Evolutionary conservation across 2,888 invertebrate species (phyloP).

Genomic region (Mythimna ferrago): DNA sequence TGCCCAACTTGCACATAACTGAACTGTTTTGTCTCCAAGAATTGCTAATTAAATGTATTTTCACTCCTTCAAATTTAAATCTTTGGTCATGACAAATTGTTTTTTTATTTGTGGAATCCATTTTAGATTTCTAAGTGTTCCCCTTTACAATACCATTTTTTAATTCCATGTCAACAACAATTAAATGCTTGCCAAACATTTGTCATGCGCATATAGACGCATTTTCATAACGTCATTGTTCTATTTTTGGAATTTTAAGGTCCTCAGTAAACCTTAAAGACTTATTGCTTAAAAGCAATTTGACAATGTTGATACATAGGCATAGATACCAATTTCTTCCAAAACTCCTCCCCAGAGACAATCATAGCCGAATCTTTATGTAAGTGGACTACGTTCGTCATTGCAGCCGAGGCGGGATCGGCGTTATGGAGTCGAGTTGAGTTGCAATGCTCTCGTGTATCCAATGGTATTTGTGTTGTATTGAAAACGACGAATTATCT

Average conservation of each 20-base stretch:
- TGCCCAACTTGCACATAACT: conserved; percentile 12
- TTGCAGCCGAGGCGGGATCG: neutral
- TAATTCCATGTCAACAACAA: conserved; percentile 10
- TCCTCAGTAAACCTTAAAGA: too few species aligned
- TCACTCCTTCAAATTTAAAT: neutral
- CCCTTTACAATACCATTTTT: too few species aligned
- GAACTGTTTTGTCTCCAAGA: conserved; percentile 7
- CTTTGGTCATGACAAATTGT: neutral
- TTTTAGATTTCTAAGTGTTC: too few species aligned
- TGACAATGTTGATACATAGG: neutral
- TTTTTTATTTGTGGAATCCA: neutral
- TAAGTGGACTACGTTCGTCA: neutral
- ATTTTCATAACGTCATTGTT: neutral
- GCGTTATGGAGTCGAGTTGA: neutral
- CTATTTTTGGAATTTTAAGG: neutral
- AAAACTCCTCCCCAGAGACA: neutral
- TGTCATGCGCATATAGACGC: neutral
- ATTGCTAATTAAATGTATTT: neutral
- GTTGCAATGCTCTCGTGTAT: too few species aligned
- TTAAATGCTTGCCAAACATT: conserved; percentile 12
- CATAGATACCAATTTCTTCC: neutral
- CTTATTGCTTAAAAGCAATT: neutral
- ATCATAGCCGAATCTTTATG: neutral
- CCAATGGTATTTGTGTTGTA: too few species aligned
- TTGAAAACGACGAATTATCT: too few species aligned